These are phyloP conservation scores for Cremastobaeus sp. DNA, from an alignment of 2,888 invertebrate genomes.

Conservation along the genomic window DNA sequence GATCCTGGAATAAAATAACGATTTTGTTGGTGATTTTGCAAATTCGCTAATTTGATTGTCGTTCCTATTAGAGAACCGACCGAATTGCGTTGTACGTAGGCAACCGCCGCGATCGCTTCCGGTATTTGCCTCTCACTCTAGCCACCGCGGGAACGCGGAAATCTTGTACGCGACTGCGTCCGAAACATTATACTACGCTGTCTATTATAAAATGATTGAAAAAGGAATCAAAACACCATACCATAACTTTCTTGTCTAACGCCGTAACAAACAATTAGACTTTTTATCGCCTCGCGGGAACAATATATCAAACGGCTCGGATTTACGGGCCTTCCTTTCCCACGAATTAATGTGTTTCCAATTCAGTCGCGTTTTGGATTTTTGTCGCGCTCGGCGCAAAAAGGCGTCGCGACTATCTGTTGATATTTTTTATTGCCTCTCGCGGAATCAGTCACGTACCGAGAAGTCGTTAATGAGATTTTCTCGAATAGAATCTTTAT, in stretches of 20 bases:
- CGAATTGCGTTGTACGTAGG: conserved; percentile 34
- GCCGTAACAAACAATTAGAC: too few relatives aligned
- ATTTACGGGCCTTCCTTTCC: too few relatives aligned
- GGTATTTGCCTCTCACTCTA: conserved; percentile 57
- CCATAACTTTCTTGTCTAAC: conserved; percentile 17
- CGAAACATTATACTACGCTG: conserved; percentile 34
- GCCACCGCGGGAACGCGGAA: conserved; percentile 60
- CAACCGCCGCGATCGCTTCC: conserved; percentile 45
- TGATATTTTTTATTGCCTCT: not conserved
- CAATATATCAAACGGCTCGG: too few relatives aligned
- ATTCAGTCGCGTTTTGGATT: too few relatives aligned
- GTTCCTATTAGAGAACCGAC: conserved; percentile 28
- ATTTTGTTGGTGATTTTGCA: not conserved
- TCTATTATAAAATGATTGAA: conserved; percentile 43
- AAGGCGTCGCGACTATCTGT: not conserved
- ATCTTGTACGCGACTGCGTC: conserved; percentile 41
- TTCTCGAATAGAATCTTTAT: too few relatives aligned
- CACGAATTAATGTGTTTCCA: too few relatives aligned
- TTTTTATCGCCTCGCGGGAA: too few relatives aligned
- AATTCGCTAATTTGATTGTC: conserved; percentile 16
- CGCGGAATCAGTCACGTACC: too few relatives aligned
- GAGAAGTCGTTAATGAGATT: too few relatives aligned
- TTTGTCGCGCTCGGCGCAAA: too few relatives aligned
- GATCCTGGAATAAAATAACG: too few relatives aligned
- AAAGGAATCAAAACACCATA: conserved; percentile 33